Percentiles rank a stretch among this genome's conserved stretches.
phyloP scores from a whole-genome alignment of 1,140 invertebrate genomes.

The Aphaenogaster floridana region DNA sequence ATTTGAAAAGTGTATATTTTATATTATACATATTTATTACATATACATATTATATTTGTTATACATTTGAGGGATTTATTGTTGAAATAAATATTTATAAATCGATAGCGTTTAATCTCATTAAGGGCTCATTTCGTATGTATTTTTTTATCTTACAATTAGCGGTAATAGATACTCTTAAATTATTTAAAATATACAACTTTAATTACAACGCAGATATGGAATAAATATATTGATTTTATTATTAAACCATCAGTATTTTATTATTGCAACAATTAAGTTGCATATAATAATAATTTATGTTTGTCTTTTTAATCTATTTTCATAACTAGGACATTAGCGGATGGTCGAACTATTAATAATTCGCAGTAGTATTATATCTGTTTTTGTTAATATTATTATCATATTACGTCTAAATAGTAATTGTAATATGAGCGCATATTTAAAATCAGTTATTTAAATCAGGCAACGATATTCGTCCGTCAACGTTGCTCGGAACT shows the following conservation, averaged over 20 bases:
- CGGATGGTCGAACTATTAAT: not conserved
- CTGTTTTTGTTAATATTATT: not conserved
- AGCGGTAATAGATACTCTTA: not conserved
- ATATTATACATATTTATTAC: slow-evolving; percentile 56
- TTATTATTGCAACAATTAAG: not conserved
- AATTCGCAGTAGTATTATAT: not conserved
- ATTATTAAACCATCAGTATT: slow-evolving; percentile 1
- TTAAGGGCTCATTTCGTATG: not conserved
- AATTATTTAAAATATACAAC: not conserved
- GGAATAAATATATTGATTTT: not conserved
- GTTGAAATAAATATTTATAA: slow-evolving; percentile 60
- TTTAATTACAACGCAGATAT: not conserved
- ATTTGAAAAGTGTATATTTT: slow-evolving; percentile 4
- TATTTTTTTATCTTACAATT: not conserved
- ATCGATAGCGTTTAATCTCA: not conserved
- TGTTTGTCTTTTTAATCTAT: not conserved
- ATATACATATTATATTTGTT: slow-evolving; percentile 41
- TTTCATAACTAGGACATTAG: slow-evolving; percentile 5
- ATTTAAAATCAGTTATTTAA: slow-evolving; percentile 31
- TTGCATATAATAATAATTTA: not conserved
- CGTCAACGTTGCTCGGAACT: slow-evolving; percentile 50
- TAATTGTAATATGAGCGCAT: not conserved
- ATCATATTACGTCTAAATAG: not conserved
- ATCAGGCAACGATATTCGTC: slow-evolving; percentile 16
- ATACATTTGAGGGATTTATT: slow-evolving; percentile 49